A percentile compares a stretch with the other conserved stretches of the same genome.
These are phyloP conservation scores for Hypocryptadius cinnamomeus DNA, from an alignment of 2,113 vertebrate species.

Conservation along the genomic window DNA sequence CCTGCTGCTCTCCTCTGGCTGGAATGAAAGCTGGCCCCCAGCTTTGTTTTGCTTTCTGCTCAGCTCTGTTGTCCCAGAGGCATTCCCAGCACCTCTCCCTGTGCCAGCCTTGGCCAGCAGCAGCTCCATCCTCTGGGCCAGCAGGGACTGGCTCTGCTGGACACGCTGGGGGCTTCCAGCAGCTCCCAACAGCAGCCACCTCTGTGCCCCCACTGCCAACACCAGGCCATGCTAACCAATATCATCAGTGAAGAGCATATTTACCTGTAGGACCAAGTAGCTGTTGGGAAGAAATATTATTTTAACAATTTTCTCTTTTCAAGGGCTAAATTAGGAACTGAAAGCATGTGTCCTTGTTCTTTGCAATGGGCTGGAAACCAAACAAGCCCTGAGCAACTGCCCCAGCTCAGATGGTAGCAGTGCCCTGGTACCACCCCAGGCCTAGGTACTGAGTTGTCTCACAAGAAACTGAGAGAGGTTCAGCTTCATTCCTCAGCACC, in stretches of 20 bases:
- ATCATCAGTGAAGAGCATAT: accelerated
- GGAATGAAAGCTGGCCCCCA: neutral
- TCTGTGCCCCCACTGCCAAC: neutral
- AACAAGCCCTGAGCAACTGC: neutral
- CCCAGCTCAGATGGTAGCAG: neutral
- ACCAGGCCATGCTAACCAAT: neutral
- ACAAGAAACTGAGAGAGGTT: neutral
- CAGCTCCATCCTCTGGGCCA: neutral
- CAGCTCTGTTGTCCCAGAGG: too few relatives aligned
- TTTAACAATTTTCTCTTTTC: neutral
- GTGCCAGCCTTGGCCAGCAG: neutral
- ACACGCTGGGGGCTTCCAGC: neutral
- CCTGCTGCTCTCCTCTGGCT: neutral
- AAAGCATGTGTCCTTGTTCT: neutral
- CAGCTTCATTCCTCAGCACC: neutral
- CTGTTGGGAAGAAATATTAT: neutral
- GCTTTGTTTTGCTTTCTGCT: neutral
- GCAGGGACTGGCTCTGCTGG: neutral
- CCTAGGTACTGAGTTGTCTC: neutral
- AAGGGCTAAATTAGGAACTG: neutral
- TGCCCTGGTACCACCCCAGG: neutral
- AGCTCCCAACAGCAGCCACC: neutral
- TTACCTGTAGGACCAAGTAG: neutral
- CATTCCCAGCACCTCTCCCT: accelerated
- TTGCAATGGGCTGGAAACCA: neutral